Evolutionary conservation across 92 coral and sea anemone genomes (phyloP).

Genomic region (Parazoanthus swiftii): DNA sequence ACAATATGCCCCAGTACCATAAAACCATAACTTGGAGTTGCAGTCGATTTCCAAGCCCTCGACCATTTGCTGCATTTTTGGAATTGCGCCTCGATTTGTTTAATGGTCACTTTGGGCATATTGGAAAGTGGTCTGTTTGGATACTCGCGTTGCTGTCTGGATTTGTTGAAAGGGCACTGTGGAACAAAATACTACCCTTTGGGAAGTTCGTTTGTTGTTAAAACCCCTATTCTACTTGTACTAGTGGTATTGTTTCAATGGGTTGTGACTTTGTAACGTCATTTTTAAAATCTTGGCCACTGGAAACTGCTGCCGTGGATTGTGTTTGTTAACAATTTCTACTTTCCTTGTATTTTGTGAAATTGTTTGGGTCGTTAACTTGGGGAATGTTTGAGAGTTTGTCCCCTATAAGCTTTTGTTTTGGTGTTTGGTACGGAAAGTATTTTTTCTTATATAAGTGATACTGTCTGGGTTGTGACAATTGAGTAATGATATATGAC

Average conservation of each 20-base stretch:
- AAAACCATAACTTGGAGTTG: background rate
- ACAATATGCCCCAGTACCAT: background rate
- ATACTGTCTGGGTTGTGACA: background rate
- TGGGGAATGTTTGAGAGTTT: too few relatives aligned
- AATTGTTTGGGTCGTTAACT: background rate
- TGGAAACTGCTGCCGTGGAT: background rate
- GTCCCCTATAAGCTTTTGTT: background rate
- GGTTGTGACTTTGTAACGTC: background rate
- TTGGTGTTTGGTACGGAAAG: too few relatives aligned
- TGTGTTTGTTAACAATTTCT: background rate
- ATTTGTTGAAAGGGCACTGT: background rate
- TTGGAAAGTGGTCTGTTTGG: background rate
- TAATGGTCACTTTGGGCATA: background rate
- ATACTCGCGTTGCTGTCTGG: background rate
- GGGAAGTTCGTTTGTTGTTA: background rate
- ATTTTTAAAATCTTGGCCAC: background rate
- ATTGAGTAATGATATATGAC: too few relatives aligned
- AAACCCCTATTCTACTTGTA: background rate
- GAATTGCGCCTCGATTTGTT: background rate
- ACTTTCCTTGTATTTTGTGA: background rate
- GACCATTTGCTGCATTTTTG: background rate
- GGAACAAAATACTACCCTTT: background rate
- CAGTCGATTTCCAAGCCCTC: background rate
- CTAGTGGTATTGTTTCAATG: background rate
- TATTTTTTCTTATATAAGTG: background rate